A percentile compares a stretch with the other conserved stretches of the same genome.
Conservation (phyloP, 2,888 invertebrate genomes). For the Lutraria lutraria region DNA sequence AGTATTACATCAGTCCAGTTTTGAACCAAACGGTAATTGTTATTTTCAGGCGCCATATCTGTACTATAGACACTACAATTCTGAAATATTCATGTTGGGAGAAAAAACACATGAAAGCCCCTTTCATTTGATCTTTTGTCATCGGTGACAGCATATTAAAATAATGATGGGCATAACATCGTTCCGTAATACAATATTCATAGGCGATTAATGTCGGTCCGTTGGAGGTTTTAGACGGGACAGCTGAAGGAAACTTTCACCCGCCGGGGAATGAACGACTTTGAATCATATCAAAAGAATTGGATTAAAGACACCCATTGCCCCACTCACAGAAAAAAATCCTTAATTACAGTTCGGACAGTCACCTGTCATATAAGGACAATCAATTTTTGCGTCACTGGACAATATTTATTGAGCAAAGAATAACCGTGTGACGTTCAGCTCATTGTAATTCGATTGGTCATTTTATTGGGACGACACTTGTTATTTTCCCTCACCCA, state of each 20-base stretch:
- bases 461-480: constrained; percentile 49
- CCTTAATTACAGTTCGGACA: constrained; percentile 59
- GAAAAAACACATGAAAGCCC: constrained; percentile 48
- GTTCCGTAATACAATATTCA: constrained; percentile 53
- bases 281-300: constrained; percentile 44
- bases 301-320: constrained; percentile 34
- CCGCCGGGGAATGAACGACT: constrained; percentile 49
- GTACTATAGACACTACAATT: constrained; percentile 30
- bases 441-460: constrained; percentile 51
- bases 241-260: constrained; percentile 64
- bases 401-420: constrained; percentile 58
- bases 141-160: constrained; percentile 45
- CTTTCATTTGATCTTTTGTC: constrained; percentile 61
- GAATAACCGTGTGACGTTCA: constrained; percentile 37
- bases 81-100: constrained; percentile 49
- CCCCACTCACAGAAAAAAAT: constrained; percentile 27
- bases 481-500: constrained; percentile 53
- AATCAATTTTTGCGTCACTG: constrained; percentile 67
- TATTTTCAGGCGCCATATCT: background rate
- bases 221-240: constrained; percentile 20
- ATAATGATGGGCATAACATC: constrained; percentile 43
- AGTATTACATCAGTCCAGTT: constrained; percentile 63
- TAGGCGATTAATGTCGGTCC: constrained; percentile 23
- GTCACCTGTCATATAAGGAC: constrained; percentile 58
- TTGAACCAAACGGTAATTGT: background rate